These are phyloP conservation scores for Drosophila gaucha DNA, from an alignment of 2,888 invertebrate species.

Conservation along the genomic window DNA sequence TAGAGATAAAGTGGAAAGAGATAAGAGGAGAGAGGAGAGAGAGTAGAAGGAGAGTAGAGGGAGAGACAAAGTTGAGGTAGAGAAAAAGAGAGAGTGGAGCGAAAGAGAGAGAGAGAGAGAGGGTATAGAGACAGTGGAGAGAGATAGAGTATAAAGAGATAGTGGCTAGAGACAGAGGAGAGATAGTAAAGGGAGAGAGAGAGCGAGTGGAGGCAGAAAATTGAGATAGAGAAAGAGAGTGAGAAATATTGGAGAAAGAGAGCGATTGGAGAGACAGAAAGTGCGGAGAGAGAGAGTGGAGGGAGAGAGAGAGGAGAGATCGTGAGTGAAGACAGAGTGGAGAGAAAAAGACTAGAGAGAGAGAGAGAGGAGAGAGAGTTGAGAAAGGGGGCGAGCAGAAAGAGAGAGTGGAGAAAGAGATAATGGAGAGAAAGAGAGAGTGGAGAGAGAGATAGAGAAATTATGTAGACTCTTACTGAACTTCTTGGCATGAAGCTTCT, in stretches of 20 bases:
- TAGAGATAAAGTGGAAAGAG: background rate
- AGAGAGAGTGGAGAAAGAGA: background rate
- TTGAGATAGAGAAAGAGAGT: background rate
- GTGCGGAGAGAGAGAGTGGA: background rate
- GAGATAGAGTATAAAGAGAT: accelerated
- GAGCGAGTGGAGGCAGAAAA: background rate
- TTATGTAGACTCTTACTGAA: no score
- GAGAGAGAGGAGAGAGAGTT: background rate
- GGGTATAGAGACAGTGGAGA: no score
- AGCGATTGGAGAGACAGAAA: no score
- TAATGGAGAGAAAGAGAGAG: background rate
- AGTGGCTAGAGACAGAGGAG: background rate
- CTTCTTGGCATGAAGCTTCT: no score
- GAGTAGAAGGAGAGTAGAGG: background rate
- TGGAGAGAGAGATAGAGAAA: background rate
- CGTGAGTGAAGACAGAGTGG: background rate
- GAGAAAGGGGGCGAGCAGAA: no score
- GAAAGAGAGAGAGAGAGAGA: background rate
- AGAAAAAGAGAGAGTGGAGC: background rate
- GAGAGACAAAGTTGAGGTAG: background rate
- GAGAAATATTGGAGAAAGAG: background rate
- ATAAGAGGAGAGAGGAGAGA: background rate
- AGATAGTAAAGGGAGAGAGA: background rate
- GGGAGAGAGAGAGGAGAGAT: background rate
- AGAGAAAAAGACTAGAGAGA: background rate